A percentile compares a stretch with the other conserved stretches of the same genome.
These are phyloP conservation scores for Poecilia latipinna DNA, from an alignment of 2,113 vertebrate genomes.

Conservation along the genomic window DNA sequence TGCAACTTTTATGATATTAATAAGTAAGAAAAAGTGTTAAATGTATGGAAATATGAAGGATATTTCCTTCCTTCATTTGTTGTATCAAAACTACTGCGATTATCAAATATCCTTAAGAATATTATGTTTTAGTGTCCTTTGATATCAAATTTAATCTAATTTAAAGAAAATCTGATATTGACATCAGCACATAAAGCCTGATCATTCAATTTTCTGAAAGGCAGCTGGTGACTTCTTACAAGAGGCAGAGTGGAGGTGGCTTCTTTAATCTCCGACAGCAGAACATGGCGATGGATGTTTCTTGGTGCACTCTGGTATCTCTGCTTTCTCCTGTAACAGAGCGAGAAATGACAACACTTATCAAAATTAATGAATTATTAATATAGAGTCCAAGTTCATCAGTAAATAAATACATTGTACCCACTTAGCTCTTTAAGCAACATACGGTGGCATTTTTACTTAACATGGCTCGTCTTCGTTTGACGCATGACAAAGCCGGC, in stretches of 20 bases:
- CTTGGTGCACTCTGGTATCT: slow-evolving; percentile 93
- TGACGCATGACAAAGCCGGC: not conserved
- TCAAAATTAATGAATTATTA: not conserved
- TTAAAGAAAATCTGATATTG: not conserved
- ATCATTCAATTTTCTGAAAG: not conserved
- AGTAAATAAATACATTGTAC: not conserved
- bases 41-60: not conserved
- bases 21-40: not conserved
- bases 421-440: not conserved
- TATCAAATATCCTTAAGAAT: not conserved
- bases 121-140: not conserved
- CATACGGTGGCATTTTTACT: not conserved
- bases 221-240: slow-evolving; percentile 77
- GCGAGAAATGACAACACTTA: not conserved
- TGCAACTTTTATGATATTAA: not conserved
- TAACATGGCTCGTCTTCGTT: not conserved
- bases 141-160: not conserved
- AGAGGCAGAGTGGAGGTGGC: slow-evolving; percentile 89
- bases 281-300: slow-evolving; percentile 93
- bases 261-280: slow-evolving; percentile 96
- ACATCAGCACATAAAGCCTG: not conserved
- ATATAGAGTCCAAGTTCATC: not conserved
- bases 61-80: not conserved
- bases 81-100: not conserved
- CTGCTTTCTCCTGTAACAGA: slow-evolving; percentile 84